phyloP scores from a whole-genome alignment of 1,140 invertebrate species.

The Heliconius hermathena region DNA sequence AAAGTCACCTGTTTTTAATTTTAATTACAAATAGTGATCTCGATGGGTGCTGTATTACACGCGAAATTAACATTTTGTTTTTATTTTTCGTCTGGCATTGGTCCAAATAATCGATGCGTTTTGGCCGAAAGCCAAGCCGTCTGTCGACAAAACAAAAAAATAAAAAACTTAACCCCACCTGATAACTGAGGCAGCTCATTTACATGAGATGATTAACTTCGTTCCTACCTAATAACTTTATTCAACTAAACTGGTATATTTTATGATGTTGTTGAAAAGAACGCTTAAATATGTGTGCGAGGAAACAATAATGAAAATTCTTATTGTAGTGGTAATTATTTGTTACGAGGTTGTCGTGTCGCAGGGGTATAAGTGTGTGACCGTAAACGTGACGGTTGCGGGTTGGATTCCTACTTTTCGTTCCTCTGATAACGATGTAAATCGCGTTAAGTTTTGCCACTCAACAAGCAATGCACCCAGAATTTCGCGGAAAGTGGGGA shows the following conservation, averaged over 20 bases:
- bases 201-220: slow-evolving; percentile 28
- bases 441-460: too few relatives aligned
- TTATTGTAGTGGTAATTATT: too few relatives aligned
- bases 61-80: slow-evolving; percentile 45
- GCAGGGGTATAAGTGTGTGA: too few relatives aligned
- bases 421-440: too few relatives aligned
- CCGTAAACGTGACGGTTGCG: too few relatives aligned
- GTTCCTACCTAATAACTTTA: slow-evolving; percentile 12
- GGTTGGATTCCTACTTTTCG: too few relatives aligned
- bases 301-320: neutral
- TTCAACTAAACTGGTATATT: neutral
- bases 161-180: slow-evolving; percentile 36
- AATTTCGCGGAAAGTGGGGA: too few relatives aligned
- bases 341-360: too few relatives aligned
- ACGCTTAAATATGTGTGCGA: neutral
- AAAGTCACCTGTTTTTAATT: slow-evolving; percentile 9
- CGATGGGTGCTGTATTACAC: slow-evolving; percentile 8
- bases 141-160: slow-evolving; percentile 43
- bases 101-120: slow-evolving; percentile 69
- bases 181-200: slow-evolving; percentile 42
- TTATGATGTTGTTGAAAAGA: neutral
- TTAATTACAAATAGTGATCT: slow-evolving; percentile 10
- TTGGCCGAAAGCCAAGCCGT: slow-evolving; percentile 58
- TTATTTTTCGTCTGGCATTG: slow-evolving; percentile 58
- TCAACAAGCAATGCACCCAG: too few relatives aligned